A percentile compares a stretch with the other conserved stretches of the same genome.
phyloP scores from a whole-genome alignment of 2,888 invertebrate genomes.

The Noctuana brunneofusca region DNA sequence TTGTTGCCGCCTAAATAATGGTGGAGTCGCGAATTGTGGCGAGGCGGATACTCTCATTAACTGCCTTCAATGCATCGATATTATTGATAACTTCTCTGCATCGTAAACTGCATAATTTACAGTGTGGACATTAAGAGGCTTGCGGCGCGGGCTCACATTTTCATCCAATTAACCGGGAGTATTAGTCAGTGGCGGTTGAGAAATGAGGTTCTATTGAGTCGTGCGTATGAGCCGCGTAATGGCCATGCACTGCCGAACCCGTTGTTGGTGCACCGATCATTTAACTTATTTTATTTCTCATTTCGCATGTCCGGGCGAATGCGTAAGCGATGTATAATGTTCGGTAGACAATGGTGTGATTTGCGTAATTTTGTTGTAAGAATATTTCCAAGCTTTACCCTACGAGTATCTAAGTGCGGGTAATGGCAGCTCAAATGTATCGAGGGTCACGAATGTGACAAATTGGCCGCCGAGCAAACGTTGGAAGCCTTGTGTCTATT shows the following conservation, averaged over 20 bases:
- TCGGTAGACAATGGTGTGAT: conserved; percentile 39
- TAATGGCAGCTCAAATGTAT: conserved; percentile 26
- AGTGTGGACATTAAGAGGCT: conserved; percentile 51
- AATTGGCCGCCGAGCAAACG: conserved; percentile 7
- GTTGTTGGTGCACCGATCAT: conserved; percentile 21
- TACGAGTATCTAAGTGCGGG: conserved; percentile 9
- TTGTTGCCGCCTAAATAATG: conserved; percentile 20
- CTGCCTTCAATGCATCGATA: conserved; percentile 57
- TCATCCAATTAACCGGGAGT: conserved; percentile 68
- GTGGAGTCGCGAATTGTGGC: conserved; percentile 5
- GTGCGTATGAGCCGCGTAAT: conserved; percentile 21
- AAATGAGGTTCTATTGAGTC: conserved; percentile 44
- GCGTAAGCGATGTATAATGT: conserved; percentile 43
- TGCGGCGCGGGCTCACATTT: conserved; percentile 51
- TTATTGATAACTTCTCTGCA: conserved; percentile 63
- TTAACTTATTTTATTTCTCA: conserved; percentile 51
- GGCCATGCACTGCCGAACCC: conserved; percentile 26
- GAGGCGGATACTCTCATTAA: conserved; percentile 40
- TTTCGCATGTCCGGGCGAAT: conserved; percentile 45
- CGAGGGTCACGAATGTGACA: conserved; percentile 32
- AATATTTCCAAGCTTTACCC: conserved; percentile 21
- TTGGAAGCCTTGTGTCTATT: conserved; percentile 27
- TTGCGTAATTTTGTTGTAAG: conserved; percentile 38
- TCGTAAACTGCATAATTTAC: conserved; percentile 72
- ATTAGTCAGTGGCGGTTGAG: conserved; percentile 64